Conservation (phyloP, 2,888 invertebrate species). For the Matsumyia berberina region DNA sequence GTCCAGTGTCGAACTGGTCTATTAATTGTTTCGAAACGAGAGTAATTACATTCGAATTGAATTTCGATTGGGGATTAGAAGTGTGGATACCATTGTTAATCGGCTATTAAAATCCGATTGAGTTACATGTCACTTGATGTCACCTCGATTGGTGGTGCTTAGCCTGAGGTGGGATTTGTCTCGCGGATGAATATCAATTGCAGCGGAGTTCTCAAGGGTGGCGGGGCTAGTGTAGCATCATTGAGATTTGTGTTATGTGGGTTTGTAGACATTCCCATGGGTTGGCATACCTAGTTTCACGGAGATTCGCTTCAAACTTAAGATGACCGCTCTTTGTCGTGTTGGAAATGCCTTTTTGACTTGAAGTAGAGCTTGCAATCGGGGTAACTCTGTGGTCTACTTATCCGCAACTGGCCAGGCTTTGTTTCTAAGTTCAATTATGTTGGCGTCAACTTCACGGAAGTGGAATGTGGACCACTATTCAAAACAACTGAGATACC, state of each 20-base stretch:
- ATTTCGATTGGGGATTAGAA: conserved; percentile 55
- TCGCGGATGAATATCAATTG: conserved; percentile 30
- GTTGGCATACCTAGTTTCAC: not conserved
- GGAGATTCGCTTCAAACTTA: no score
- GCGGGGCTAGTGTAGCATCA: not conserved
- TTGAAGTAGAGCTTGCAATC: no score
- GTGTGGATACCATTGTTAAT: conserved; percentile 75
- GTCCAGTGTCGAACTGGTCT: conserved; percentile 56
- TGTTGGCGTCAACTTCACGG: no score
- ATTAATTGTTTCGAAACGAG: conserved; percentile 76
- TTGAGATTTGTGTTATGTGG: not conserved
- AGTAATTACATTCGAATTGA: conserved; percentile 74
- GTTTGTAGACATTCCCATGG: not conserved
- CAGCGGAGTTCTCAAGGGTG: conserved; percentile 2
- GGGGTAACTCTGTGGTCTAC: no score
- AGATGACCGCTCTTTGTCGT: no score
- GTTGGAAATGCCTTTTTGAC: no score
- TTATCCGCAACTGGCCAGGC: no score
- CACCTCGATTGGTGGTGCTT: conserved; percentile 62
- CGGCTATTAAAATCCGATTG: conserved; percentile 73
- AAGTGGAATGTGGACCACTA: no score
- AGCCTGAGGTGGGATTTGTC: conserved; percentile 28
- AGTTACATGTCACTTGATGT: conserved; percentile 75
- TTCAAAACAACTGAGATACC: no score
- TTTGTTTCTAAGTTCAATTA: no score